These are phyloP conservation scores for Gila orcuttii DNA, from an alignment of 2,113 vertebrate species.

Conservation along the genomic window DNA sequence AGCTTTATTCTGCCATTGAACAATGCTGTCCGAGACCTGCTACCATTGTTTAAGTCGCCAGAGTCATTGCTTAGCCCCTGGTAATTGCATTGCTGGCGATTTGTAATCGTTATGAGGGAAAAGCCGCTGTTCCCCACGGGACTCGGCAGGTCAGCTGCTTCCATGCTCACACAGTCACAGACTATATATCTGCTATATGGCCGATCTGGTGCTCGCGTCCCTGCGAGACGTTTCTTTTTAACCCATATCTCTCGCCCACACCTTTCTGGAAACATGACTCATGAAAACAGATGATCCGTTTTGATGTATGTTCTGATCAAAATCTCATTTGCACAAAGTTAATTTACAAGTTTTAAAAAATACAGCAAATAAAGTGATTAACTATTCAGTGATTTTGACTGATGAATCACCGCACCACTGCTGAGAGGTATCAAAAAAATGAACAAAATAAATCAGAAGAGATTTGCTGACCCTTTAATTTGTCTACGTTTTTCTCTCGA, in stretches of 20 bases:
- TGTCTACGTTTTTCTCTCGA: conserved; percentile 34
- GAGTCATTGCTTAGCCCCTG: conserved; percentile 13
- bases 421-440: background rate
- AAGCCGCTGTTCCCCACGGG: conserved; percentile 21
- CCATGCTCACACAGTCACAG: background rate
- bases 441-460: conserved; percentile 25
- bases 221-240: background rate
- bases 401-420: background rate
- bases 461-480: conserved; percentile 48
- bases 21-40: conserved; percentile 26
- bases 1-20: conserved; percentile 25
- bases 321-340: conserved; percentile 25
- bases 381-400: conserved; percentile 21
- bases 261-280: background rate
- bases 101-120: conserved; percentile 49
- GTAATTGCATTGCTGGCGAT: conserved; percentile 40
- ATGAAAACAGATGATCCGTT: background rate
- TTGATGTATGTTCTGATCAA: conserved; percentile 16
- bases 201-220: background rate
- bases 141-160: conserved; percentile 12
- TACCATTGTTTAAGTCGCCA: conserved; percentile 16
- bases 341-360: background rate
- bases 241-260: background rate
- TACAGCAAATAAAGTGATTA: conserved; percentile 3
- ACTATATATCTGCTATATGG: conserved; percentile 32